Percentiles rank a stretch among this genome's conserved stretches.
Conservation (phyloP, 2,113 vertebrate genomes). For the Athene noctua region DNA sequence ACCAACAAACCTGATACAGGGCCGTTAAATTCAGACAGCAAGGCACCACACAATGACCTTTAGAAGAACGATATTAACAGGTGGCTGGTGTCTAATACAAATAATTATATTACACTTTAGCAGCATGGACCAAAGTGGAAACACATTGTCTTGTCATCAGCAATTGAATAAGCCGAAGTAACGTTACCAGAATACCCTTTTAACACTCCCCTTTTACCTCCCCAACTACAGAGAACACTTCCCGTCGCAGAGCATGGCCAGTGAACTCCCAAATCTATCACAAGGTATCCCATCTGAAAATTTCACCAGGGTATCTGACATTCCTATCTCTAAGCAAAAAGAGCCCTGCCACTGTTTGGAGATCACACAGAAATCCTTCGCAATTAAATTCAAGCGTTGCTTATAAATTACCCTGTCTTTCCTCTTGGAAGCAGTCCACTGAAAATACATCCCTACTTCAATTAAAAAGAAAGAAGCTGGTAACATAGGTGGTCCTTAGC, state of each 20-base stretch:
- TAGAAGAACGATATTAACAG: constrained; percentile 89
- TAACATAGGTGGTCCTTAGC: constrained; percentile 6
- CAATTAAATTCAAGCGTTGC: neutral
- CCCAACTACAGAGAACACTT: neutral
- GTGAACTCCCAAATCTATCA: neutral
- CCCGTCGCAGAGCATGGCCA: accelerated
- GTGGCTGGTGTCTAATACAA: constrained; percentile 78
- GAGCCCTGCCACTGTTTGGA: neutral
- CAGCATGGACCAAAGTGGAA: constrained; percentile 70
- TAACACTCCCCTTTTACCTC: neutral
- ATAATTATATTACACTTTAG: constrained; percentile 80
- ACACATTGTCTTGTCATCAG: constrained; percentile 83
- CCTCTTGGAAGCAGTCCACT: neutral
- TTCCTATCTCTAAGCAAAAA: neutral
- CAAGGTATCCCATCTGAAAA: neutral
- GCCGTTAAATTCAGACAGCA: constrained; percentile 70
- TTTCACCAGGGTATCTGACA: neutral
- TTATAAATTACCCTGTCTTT: neutral
- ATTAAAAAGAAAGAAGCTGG: neutral
- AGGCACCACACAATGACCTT: constrained; percentile 81
- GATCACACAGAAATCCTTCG: neutral
- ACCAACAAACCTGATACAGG: constrained; percentile 73
- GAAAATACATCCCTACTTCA: neutral
- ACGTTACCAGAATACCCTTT: neutral
- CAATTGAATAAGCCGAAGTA: constrained; percentile 68